Base-by-base conservation (phyloP, 2,113 vertebrate species). In the Rhinogobius similis region DNA sequence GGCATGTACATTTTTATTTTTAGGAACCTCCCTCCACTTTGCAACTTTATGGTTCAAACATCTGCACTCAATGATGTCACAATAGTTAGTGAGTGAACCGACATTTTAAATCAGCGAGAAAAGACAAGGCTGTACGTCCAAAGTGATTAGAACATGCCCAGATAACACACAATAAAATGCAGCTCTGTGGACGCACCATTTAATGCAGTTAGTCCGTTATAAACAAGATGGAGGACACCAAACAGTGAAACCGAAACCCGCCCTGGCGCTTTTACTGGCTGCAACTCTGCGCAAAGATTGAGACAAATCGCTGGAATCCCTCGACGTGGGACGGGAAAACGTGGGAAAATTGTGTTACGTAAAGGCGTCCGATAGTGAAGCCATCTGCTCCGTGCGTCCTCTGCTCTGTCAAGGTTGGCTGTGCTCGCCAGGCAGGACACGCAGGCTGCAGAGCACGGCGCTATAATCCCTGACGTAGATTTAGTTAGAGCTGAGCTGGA, bases 331-430 rank as follows among this genome's bases (percentile, higher is more conserved):
- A 72, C 64, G 72, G 79, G 52, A 82, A 87, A 61, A 72, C 59
- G 65, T 4, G 29, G 9, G 32, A 36, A 81, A 79, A 85, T 62
- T 75, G 71, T 73, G 78, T 86, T 87, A 79, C 67, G 58, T 78
- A 36, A 88, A 83, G 72, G 9, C 62, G 67, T 46, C 68, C 44
- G 78, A 87, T 82, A 84, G 85, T 62, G 82, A 84, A 58, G 83
- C 84, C 84, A 89, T 87, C 87, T 88, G 82, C 69, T 86, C 56
- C 26, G 56, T 67, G 72, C 83, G 82, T 72, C 26, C 87, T 86
- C 81, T 69, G 81, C 74, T 81, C 81, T 75, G 81, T 86, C 85
- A 85, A 90, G 87, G 88, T 85, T 87, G 86, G 70, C 62, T 78
- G 72, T 83, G 16, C 66, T 80, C 68, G 26, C 79, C 32, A 8